Conservation (phyloP, 2,888 invertebrate genomes). For the Caenorhabditis imperialis region DNA sequence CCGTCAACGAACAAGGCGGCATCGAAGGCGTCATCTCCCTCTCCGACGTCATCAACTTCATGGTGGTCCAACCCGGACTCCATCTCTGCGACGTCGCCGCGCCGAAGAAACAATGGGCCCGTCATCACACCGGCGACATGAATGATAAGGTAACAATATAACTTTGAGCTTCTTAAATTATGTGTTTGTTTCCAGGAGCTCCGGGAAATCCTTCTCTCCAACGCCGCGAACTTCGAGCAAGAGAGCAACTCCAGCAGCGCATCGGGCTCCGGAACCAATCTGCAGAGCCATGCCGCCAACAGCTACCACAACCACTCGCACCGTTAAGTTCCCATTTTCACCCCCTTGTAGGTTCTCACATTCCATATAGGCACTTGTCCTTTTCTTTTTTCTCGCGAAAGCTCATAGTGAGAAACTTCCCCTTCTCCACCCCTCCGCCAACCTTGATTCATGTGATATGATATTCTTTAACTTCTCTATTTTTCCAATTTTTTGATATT, state of each 20-base stretch:
- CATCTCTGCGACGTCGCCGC: conserved; percentile 42
- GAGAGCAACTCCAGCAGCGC: conserved; percentile 41
- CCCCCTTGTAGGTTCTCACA: neutral
- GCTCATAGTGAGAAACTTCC: too few relatives aligned
- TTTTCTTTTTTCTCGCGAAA: too few relatives aligned
- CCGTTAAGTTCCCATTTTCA: neutral
- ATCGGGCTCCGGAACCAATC: conserved; percentile 5
- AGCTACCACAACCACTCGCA: conserved; percentile 18
- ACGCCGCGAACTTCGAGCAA: conserved; percentile 49
- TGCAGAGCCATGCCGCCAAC: conserved; percentile 17
- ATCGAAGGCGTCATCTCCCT: conserved; percentile 70
- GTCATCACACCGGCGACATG: conserved; percentile 57
- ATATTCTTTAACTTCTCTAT: too few relatives aligned
- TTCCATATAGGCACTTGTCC: too few relatives aligned
- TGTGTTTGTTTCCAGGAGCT: conserved; percentile 32
- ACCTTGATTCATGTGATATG: too few relatives aligned
- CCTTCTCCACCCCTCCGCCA: too few relatives aligned
- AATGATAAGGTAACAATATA: conserved; percentile 47
- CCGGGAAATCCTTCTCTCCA: conserved; percentile 46
- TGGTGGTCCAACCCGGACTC: conserved; percentile 65
- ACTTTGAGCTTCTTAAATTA: neutral
- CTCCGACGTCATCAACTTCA: conserved; percentile 68
- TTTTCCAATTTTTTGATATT: too few relatives aligned
- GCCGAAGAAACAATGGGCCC: conserved; percentile 51
- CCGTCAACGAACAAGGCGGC: conserved; percentile 62